Base-by-base conservation (phyloP, 2,113 vertebrate species). In the Physeter macrocephalus region DNA sequence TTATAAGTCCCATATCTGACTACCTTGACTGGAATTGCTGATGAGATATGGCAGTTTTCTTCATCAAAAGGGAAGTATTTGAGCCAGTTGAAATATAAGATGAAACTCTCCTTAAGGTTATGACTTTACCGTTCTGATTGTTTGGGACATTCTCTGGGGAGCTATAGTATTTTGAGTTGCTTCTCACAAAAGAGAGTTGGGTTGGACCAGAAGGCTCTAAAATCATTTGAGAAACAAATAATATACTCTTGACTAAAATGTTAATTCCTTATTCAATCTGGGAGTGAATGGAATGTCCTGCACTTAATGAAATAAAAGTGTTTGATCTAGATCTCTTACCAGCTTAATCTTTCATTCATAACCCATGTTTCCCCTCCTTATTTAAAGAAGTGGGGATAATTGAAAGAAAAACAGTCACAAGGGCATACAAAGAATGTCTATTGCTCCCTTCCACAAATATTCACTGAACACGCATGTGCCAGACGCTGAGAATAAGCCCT, bases 161-260 rank as follows among this genome's bases (percentile, higher is more conserved):
- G 67, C 39, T 57, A 23, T 81, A 64, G 36, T 61, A 93, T 84
- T 77, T 67, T 92, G 66, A 95, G 86, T 74, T 34, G 29, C 34
- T 34, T 88, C 41, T 88, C 74, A 90, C 17, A 90, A 64, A 88
- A 96, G 34, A 77, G 82, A 97, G 25, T 15, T 85, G 81, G 46
- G 21, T 78, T 41, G 64, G 27, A 71, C 36, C 69, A 67, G 84
- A 88, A 15, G 12, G 27, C 61, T 96, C 88, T 71, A 64, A 77
- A 92, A 93, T 84, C 84, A 96, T 62, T 78, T 77, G 52, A 95
- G 88, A 96, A 94, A 94, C 74, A 93, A 86, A 86, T 46, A 72
- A 49, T 41, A 67, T 31, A 72, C 78, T 94, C 66, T 71, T 71
- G n/a, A 95, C 85, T 90, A 72, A 96, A 96, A 75, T 43, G 46